phyloP scores from a whole-genome alignment of 2,888 invertebrate genomes.

The Mythimna ferrago region DNA sequence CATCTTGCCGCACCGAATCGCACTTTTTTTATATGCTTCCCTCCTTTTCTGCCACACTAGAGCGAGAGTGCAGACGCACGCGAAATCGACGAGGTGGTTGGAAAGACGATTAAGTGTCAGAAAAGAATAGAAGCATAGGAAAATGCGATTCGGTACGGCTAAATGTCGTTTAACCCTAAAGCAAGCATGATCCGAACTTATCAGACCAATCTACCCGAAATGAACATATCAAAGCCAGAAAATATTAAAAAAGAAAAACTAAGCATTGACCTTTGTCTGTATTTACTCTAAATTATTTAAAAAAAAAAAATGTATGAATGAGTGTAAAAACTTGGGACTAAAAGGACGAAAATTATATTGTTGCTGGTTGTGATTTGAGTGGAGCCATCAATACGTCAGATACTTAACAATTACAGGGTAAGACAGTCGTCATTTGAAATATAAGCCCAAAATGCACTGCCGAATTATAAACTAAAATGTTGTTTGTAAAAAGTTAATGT shows the following conservation, averaged over 20 bases:
- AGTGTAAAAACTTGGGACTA: slow-evolving; percentile 23
- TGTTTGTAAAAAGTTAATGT: slow-evolving; percentile 34
- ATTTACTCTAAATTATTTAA: slow-evolving; percentile 10
- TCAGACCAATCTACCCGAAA: background rate
- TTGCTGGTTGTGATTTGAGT: slow-evolving; percentile 49
- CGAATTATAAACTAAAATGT: slow-evolving; percentile 37
- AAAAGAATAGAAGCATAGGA: too few relatives aligned
- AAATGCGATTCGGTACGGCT: too few relatives aligned
- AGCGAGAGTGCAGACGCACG: too few relatives aligned
- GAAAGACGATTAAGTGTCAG: too few relatives aligned
- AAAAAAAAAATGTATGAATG: slow-evolving; percentile 19
- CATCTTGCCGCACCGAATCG: too few relatives aligned
- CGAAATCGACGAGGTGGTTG: too few relatives aligned
- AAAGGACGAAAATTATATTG: slow-evolving; percentile 31
- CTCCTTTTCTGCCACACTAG: too few relatives aligned
- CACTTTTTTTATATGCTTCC: too few relatives aligned
- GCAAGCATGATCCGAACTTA: slow-evolving; percentile 14
- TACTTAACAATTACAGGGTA: slow-evolving; percentile 66
- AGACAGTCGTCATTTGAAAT: slow-evolving; percentile 38
- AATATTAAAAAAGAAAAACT: background rate
- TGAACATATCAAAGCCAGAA: slow-evolving; percentile 24
- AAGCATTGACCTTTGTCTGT: slow-evolving; percentile 32
- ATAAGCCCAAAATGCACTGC: slow-evolving; percentile 38
- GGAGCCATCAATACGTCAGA: slow-evolving; percentile 47
- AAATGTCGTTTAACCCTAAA: background rate